Conservation (phyloP, 2,113 vertebrate species). For the Fregata magnificens region DNA sequence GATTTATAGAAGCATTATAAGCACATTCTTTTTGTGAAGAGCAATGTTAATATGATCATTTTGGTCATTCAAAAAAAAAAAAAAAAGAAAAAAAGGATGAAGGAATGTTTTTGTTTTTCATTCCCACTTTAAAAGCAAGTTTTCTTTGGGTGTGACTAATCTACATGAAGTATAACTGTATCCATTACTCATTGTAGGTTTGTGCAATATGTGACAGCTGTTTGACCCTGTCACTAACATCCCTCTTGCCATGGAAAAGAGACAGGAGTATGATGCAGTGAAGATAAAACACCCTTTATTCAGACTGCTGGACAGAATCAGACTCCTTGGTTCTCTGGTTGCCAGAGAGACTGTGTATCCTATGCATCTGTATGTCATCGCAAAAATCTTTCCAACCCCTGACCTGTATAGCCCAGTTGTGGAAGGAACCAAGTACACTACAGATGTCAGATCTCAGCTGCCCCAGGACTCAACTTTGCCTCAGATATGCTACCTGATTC, state of each 20-base stretch:
- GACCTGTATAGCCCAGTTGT: background rate
- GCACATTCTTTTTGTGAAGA: conserved; percentile 2
- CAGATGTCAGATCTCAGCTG: background rate
- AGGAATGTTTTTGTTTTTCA: conserved; percentile 36
- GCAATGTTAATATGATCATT: background rate
- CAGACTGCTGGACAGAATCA: background rate
- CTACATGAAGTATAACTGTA: conserved; percentile 56
- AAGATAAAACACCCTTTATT: conserved; percentile 47
- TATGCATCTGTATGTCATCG: background rate
- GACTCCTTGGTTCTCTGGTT: background rate
- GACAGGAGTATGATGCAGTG: background rate
- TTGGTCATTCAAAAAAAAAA: background rate
- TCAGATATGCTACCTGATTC: background rate
- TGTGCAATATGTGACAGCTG: conserved; percentile 41
- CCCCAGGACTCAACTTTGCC: background rate
- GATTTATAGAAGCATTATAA: conserved; percentile 4
- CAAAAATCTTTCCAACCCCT: background rate
- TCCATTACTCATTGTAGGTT: conserved; percentile 35
- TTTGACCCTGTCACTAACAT: conserved; percentile 36
- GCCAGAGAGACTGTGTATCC: background rate
- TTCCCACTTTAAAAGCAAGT: conserved; percentile 28
- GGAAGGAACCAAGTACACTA: background rate
- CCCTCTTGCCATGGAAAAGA: conserved; percentile 5
- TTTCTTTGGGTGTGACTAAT: conserved; percentile 44
- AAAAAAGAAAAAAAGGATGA: background rate